Evolutionary conservation across 2,888 invertebrate genomes (phyloP).

Genomic region (Ormia ochracea): DNA sequence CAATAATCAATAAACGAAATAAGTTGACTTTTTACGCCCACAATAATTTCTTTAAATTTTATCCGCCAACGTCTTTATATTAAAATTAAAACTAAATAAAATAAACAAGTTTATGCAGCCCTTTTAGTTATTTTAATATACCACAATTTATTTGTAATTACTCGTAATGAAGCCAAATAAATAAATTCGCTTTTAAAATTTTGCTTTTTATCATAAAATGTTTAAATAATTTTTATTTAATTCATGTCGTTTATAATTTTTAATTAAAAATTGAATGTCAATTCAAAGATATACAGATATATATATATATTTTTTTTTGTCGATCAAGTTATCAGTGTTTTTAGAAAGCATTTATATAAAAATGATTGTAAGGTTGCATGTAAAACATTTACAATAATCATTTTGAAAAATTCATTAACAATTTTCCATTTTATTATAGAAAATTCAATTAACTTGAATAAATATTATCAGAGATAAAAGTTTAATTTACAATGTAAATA

Average conservation of each 20-base stretch:
- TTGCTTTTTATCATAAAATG: too few species aligned
- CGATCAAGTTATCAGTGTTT: not conserved
- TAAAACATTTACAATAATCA: constrained; percentile 44
- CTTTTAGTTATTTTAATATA: too few species aligned
- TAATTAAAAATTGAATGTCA: constrained; percentile 40
- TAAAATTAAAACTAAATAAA: too few species aligned
- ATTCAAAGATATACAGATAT: constrained; percentile 14
- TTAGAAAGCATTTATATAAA: not conserved
- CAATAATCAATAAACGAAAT: too few species aligned
- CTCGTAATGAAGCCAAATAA: too few species aligned
- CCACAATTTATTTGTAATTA: not conserved
- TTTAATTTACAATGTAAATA: constrained; percentile 65
- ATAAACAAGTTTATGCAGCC: too few species aligned
- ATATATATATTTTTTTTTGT: constrained; percentile 19
- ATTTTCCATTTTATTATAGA: constrained; percentile 63
- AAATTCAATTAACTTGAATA: constrained; percentile 67
- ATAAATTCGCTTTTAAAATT: too few species aligned
- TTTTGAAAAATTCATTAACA: constrained; percentile 53
- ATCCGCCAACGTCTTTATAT: too few species aligned
- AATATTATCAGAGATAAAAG: constrained; percentile 65
- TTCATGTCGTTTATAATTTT: constrained; percentile 1
- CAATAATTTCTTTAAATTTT: too few species aligned
- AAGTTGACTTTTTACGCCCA: too few species aligned
- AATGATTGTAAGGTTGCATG: not conserved
- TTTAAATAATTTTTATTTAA: not conserved